Percentiles rank a stretch among this genome's conserved stretches.
phyloP scores from a whole-genome alignment of 2,797 vertebrate species.

The Poecilia picta region DNA sequence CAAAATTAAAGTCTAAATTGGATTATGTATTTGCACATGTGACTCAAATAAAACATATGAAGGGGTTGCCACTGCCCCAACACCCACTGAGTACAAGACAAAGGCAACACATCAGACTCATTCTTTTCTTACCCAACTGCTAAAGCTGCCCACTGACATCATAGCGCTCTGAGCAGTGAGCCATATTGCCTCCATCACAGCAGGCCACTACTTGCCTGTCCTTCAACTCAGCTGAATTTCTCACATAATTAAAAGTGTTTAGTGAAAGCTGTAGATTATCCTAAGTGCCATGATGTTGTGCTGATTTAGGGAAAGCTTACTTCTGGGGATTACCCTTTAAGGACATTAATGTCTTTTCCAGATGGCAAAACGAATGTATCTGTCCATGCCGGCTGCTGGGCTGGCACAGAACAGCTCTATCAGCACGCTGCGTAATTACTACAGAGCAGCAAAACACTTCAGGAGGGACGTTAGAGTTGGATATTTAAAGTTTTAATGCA shows the following conservation, averaged over 20 bases:
- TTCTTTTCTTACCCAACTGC: neutral
- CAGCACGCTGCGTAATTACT: constrained; percentile 37
- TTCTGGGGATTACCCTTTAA: constrained; percentile 28
- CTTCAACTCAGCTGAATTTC: constrained; percentile 45
- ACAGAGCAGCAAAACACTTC: constrained; percentile 61
- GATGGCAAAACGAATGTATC: constrained; percentile 59
- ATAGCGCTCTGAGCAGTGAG: neutral
- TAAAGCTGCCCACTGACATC: neutral
- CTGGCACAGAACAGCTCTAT: constrained; percentile 41
- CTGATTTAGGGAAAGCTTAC: constrained; percentile 58
- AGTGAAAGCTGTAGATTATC: constrained; percentile 49
- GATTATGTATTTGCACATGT: too few relatives aligned
- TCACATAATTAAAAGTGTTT: constrained; percentile 58
- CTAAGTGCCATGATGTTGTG: constrained; percentile 45
- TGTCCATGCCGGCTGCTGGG: constrained; percentile 47
- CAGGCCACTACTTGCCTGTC: constrained; percentile 8
- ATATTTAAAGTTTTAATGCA: constrained; percentile 54
- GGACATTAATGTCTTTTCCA: constrained; percentile 59
- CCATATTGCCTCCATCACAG: neutral
- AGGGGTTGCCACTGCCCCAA: neutral
- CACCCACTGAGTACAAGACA: neutral
- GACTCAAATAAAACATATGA: neutral
- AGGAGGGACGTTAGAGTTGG: constrained; percentile 56
- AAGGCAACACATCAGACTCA: neutral
- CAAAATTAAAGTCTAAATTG: too few relatives aligned